Conservation (phyloP, 2,113 vertebrate genomes). For the Pelodiscus sinensis region DNA sequence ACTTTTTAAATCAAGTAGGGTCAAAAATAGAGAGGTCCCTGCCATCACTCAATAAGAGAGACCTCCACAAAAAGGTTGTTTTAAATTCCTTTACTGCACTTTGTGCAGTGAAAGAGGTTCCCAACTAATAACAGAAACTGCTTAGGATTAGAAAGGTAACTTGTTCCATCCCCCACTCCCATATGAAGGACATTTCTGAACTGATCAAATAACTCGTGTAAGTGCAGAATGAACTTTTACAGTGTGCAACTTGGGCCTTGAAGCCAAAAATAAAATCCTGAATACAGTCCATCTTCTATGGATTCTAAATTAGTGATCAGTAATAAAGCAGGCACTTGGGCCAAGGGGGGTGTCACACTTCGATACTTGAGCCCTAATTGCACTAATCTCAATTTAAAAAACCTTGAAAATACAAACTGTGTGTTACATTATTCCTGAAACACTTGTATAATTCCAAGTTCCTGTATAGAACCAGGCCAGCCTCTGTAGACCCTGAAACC, state of each 20-base stretch:
- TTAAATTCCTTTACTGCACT: not conserved
- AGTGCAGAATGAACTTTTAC: not conserved
- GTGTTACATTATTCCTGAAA: not conserved
- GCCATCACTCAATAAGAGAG: not conserved
- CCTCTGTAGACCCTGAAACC: not conserved
- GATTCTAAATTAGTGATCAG: not conserved
- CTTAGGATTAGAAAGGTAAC: not conserved
- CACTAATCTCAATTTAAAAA: accelerated
- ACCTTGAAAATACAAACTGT: not conserved
- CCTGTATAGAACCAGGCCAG: accelerated
- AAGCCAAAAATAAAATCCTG: not conserved
- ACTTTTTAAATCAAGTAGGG: conserved; percentile 8
- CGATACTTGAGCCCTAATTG: not conserved
- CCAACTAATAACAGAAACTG: not conserved
- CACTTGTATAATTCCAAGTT: not conserved
- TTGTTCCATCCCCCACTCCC: not conserved
- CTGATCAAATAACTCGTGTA: not conserved
- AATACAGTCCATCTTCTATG: accelerated
- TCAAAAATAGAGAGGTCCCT: not conserved
- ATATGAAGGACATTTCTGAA: accelerated
- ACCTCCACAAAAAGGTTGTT: conserved; percentile 25
- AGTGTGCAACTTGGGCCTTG: not conserved
- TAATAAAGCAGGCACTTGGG: accelerated
- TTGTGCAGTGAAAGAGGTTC: not conserved
- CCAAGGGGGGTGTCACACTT: no score